Conservation (phyloP, 1,140 invertebrate genomes). For the Hydropsyche tenuis region DNA sequence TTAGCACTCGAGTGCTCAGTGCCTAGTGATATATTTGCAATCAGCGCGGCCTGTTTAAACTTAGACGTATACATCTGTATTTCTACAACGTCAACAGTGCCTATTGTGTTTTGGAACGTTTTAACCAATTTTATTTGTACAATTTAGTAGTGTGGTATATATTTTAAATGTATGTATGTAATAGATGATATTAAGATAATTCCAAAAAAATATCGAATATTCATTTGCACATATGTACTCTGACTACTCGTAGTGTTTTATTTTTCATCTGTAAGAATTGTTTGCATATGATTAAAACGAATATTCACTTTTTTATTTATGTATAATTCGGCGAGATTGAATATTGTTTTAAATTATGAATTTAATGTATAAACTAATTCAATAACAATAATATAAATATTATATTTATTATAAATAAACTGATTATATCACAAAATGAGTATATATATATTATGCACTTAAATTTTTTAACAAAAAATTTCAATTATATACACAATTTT, state of each 20-base stretch:
- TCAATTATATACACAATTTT: not conserved
- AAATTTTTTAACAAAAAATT: not conserved
- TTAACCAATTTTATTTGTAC: constrained; percentile 29
- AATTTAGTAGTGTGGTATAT: constrained; percentile 24
- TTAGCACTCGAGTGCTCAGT: constrained; percentile 25
- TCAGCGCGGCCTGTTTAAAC: constrained; percentile 24
- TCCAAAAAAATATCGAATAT: not conserved
- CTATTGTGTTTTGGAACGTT: constrained; percentile 9
- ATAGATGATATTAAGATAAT: not conserved
- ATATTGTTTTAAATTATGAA: too few relatives aligned
- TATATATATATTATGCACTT: constrained; percentile 5
- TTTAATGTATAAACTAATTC: too few relatives aligned
- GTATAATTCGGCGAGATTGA: too few relatives aligned
- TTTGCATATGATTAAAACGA: too few relatives aligned
- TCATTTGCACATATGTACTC: not conserved
- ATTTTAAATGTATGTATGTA: constrained; percentile 3
- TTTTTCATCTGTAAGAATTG: too few relatives aligned
- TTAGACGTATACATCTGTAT: constrained; percentile 19
- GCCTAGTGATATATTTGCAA: constrained; percentile 22
- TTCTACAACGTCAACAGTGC: constrained; percentile 18
- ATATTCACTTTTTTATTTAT: too few relatives aligned
- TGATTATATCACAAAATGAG: too few relatives aligned
- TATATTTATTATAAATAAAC: too few relatives aligned
- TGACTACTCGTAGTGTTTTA: too few relatives aligned
- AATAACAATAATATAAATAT: too few relatives aligned